These are phyloP conservation scores for Troglohyphantes excavatus DNA, from an alignment of 2,888 invertebrate species.

Conservation along the genomic window DNA sequence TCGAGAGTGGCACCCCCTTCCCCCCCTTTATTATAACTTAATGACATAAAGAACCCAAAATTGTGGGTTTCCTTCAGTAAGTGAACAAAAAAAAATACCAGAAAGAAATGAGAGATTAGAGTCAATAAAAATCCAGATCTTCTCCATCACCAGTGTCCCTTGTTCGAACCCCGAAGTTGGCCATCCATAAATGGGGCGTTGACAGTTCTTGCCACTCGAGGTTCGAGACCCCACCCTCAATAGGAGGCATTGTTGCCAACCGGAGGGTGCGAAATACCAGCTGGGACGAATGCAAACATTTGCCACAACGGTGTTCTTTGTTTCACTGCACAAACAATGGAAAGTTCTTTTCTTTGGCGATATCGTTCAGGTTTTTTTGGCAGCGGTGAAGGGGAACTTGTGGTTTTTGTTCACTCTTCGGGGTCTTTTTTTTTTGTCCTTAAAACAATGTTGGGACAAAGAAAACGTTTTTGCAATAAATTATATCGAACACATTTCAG, in stretches of 20 bases:
- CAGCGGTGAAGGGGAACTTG: constrained; percentile 3
- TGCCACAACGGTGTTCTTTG: constrained; percentile 45
- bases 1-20: neutral
- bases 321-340: constrained; percentile 44
- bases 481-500: neutral
- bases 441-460: constrained; percentile 1
- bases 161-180: neutral
- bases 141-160: constrained; percentile 28
- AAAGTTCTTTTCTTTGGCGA: constrained; percentile 20
- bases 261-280: constrained; percentile 76
- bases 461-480: constrained; percentile 11
- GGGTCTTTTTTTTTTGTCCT: constrained; percentile 34
- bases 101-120: constrained; percentile 36
- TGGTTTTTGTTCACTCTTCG: neutral
- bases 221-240: constrained; percentile 68
- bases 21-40: constrained; percentile 18
- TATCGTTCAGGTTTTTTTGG: constrained; percentile 1
- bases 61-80: neutral
- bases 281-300: constrained; percentile 73
- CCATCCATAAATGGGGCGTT: constrained; percentile 71
- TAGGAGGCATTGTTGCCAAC: constrained; percentile 66
- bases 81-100: neutral
- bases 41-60: constrained; percentile 22
- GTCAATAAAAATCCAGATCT: constrained; percentile 47
- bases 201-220: constrained; percentile 50